phyloP scores from a whole-genome alignment of 37 sponge, comb jelly and placozoan genomes.

The Mnemiopsis leidyi region DNA sequence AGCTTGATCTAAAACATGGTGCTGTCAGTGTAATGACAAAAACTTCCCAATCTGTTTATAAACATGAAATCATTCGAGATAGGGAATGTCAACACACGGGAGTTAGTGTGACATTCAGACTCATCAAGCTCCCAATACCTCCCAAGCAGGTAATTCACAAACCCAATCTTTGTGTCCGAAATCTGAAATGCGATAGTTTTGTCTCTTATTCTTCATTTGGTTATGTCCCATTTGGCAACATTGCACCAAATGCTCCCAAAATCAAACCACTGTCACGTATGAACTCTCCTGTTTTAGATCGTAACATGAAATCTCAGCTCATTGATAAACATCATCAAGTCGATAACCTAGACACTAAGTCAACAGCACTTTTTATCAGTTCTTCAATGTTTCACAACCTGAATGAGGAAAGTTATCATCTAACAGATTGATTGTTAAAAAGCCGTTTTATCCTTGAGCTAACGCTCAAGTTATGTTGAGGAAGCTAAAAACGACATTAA shows the following conservation, averaged over 20 bases:
- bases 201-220: neutral
- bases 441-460: too few relatives aligned
- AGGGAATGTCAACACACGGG: neutral
- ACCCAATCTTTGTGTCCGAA: neutral
- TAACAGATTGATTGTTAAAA: too few relatives aligned
- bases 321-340: too few relatives aligned
- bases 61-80: neutral
- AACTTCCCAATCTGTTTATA: neutral
- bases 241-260: neutral
- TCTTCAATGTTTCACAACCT: too few relatives aligned
- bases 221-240: neutral
- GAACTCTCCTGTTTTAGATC: too few relatives aligned
- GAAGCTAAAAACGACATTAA: too few relatives aligned
- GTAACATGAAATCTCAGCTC: too few relatives aligned
- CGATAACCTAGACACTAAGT: too few relatives aligned
- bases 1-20: neutral
- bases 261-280: too few relatives aligned
- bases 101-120: neutral
- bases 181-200: neutral
- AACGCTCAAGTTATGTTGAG: too few relatives aligned
- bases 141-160: neutral
- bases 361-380: too few relatives aligned
- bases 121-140: neutral
- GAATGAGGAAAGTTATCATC: too few relatives aligned
- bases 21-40: neutral